phyloP scores from a whole-genome alignment of 2,113 vertebrate genomes.

The Heliornis fulica region DNA sequence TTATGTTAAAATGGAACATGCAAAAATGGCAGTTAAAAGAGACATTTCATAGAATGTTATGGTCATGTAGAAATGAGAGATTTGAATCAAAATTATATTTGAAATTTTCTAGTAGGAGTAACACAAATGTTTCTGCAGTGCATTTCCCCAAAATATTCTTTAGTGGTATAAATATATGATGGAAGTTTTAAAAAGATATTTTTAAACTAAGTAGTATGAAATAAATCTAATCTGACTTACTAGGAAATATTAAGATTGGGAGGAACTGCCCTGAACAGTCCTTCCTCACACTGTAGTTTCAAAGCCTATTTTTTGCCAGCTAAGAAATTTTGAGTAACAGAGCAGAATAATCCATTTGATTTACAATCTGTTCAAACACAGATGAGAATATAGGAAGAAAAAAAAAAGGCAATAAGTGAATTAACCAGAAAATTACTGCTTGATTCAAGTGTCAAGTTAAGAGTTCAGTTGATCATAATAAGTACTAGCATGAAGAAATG shows the following conservation, averaged over 20 bases:
- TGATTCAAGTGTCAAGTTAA: neutral
- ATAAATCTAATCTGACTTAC: neutral
- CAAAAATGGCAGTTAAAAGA: neutral
- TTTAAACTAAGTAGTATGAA: neutral
- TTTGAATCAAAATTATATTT: neutral
- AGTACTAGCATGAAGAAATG: neutral
- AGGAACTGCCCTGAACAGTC: neutral
- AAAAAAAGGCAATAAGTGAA: neutral
- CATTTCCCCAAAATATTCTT: neutral
- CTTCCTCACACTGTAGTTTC: neutral
- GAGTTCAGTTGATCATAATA: neutral
- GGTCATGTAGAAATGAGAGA: neutral
- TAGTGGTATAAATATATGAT: neutral
- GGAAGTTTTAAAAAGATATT: neutral
- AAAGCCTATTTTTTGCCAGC: neutral
- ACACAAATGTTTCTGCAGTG: neutral
- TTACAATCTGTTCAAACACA: neutral
- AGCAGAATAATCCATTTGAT: conserved; percentile 12
- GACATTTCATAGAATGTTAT: neutral
- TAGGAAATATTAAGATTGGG: neutral
- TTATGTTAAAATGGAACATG: neutral
- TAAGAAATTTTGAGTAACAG: neutral
- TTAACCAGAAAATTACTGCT: neutral
- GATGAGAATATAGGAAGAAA: neutral
- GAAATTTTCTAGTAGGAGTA: neutral